These are phyloP conservation scores for Chlamydotis undulata DNA, from an alignment of 2,113 vertebrate genomes.

Conservation along the genomic window DNA sequence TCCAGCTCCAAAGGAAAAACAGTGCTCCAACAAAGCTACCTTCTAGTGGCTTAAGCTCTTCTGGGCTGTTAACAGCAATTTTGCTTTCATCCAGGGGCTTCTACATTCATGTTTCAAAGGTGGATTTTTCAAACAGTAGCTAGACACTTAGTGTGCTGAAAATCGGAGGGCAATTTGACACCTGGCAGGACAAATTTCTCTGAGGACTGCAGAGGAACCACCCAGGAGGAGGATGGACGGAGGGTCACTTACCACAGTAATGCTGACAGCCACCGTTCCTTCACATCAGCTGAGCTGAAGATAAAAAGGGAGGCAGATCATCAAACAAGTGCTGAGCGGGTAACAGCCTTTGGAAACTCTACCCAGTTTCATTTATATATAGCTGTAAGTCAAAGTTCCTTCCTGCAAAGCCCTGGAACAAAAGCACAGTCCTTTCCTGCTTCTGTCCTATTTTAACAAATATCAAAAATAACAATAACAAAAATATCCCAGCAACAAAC, in stretches of 20 bases:
- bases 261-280: slow-evolving; percentile 75
- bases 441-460: slow-evolving; percentile 48
- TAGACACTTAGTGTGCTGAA: not conserved
- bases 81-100: not conserved
- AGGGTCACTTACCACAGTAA: slow-evolving; percentile 72
- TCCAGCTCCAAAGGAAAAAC: not conserved
- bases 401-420: slow-evolving; percentile 61
- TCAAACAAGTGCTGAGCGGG: slow-evolving; percentile 17
- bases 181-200: not conserved
- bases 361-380: slow-evolving; percentile 40
- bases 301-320: slow-evolving; percentile 43
- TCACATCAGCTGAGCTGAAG: slow-evolving; percentile 76
- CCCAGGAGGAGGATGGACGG: not conserved
- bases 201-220: not conserved
- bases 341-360: slow-evolving; percentile 13
- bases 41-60: not conserved
- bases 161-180: not conserved
- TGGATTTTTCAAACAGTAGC: not conserved
- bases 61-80: not conserved
- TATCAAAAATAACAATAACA: not conserved
- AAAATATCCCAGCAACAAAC: slow-evolving; percentile 6
- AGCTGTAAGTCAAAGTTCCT: slow-evolving; percentile 40
- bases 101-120: not conserved
- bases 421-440: slow-evolving; percentile 63
- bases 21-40: not conserved